A percentile compares a stretch with the other conserved stretches of the same genome.
Evolutionary conservation across 2,797 vertebrate genomes (phyloP).

Genomic region (Hemibagrus guttatus): DNA sequence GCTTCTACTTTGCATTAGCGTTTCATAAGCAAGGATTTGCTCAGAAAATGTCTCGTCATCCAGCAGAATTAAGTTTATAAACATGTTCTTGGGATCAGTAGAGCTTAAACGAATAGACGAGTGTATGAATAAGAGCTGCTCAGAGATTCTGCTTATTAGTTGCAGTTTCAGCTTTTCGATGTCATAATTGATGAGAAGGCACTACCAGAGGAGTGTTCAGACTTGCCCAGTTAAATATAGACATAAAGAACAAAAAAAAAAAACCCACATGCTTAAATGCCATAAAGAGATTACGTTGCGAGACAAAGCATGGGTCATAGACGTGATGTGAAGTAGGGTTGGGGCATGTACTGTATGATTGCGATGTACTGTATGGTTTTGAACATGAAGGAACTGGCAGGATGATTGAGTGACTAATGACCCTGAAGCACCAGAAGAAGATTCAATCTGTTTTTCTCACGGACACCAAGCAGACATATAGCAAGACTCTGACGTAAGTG

Average conservation of each 20-base stretch:
- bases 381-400: slow-evolving; percentile 12
- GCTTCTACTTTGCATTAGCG: neutral
- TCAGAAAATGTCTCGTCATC: neutral
- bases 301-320: slow-evolving; percentile 22
- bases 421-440: neutral
- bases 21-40: slow-evolving; percentile 14
- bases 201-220: slow-evolving; percentile 26
- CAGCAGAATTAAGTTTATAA: slow-evolving; percentile 6
- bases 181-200: slow-evolving; percentile 4
- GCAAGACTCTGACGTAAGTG: neutral
- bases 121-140: slow-evolving; percentile 2
- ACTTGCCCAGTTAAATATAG: slow-evolving; percentile 30
- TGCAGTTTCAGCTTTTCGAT: neutral
- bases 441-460: neutral
- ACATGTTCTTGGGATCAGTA: neutral
- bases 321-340: neutral
- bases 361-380: neutral
- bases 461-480: neutral
- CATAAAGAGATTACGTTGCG: slow-evolving; percentile 20
- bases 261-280: neutral
- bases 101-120: neutral
- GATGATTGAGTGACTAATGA: slow-evolving; percentile 3
- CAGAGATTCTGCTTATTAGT: neutral
- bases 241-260: neutral
- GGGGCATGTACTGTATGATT: neutral